Base-by-base conservation (phyloP, 53 echinoderm and acorn worm species). In the Holothuria scabra region DNA sequence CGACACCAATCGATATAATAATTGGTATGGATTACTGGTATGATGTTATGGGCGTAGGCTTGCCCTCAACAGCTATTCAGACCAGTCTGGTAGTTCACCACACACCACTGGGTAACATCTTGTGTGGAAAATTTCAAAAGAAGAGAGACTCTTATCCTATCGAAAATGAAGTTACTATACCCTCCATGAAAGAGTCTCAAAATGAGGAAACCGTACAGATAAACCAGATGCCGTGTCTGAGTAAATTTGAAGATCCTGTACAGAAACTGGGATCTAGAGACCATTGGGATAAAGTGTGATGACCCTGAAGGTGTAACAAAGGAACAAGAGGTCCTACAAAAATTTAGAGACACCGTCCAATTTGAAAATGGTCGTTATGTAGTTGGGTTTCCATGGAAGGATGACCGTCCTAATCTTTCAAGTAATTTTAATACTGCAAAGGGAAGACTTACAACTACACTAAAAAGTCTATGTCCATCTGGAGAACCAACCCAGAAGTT, bases 1-100 rank as follows among this genome's bases (percentile, higher is more conserved):
- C 44, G 44, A 44, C 44, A 44, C 44, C 44, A 44, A 44, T 44
- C 44, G 44, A 44, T 44, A 66, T 66, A 66, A 66, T 66, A 66
- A 66, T 66, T 25, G 66, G 66, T 22, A 22, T 66, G 28, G 66
- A 66, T 28, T 66, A 66, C 28, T 66, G 66, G 66, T 66, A 66
- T 28, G 66, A 66, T 66, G 28, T 66, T 5, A 66, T 66, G 66
- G 66, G 66, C 28, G 24, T 32, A 26, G 66, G 66, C 4, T 29
- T 66, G 66, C 66, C 28, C 23, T 66, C 66, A 66, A 66, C 66
- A 28, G 24, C 66, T 5, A 28, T 66, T 28, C 66, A 66, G 31
- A 28, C 28, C 66, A 66, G 66, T 28, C 66, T 66, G 28, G 66
- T 66, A 32, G 66, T 66, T 25, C 66, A 66, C 66, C 66, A 66